Evolutionary conservation across 2,797 vertebrate genomes (phyloP).

Genomic region (Parauchenoglanis punctatus): DNA sequence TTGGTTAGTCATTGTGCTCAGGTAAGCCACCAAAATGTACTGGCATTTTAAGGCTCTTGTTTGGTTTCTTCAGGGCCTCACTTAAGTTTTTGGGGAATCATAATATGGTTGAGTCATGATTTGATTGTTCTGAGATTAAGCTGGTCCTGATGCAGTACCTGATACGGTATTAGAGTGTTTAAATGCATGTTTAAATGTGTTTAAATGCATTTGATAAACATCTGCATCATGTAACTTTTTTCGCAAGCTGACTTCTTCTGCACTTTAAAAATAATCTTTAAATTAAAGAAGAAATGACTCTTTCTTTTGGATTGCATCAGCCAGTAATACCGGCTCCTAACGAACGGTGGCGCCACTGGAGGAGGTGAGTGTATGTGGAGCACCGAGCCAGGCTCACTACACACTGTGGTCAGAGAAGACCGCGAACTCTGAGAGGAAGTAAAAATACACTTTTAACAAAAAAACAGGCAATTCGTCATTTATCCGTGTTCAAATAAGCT

Average conservation of each 20-base stretch:
- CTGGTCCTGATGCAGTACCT: background rate
- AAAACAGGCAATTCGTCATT: background rate
- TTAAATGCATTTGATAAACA: background rate
- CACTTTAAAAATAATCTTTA: background rate
- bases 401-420: background rate
- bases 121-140: background rate
- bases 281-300: background rate
- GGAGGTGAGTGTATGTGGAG: background rate
- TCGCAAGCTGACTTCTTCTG: background rate
- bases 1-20: background rate
- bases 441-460: background rate
- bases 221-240: background rate
- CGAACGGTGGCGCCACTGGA: constrained; percentile 59
- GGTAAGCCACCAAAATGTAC: no score
- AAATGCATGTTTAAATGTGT: background rate
- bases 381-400: background rate
- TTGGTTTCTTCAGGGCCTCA: background rate
- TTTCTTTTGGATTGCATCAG: constrained; percentile 78
- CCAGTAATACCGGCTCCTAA: constrained; percentile 49
- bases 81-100: background rate
- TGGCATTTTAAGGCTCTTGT: background rate
- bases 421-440: no score
- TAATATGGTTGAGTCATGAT: background rate
- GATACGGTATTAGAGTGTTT: background rate
- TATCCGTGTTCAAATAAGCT: no score